Base-by-base conservation (phyloP, 2,888 invertebrate genomes). In the Dynastes grantii region DNA sequence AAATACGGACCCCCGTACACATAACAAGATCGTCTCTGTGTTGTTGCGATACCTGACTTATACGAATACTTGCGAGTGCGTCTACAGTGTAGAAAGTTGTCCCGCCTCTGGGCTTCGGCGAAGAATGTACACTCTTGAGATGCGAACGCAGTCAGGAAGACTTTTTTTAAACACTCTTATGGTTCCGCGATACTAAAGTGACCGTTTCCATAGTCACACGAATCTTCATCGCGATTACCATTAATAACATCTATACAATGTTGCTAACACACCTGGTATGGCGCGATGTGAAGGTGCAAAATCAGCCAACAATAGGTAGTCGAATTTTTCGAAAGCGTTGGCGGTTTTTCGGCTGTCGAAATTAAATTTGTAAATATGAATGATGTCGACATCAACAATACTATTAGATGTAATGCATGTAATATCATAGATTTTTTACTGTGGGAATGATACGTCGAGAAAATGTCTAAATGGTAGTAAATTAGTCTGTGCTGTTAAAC, bases 61-160 rank as follows among this genome's bases (percentile, higher is more conserved):
- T 73, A n/a, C 40, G 71, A 45, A 8, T 0, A 45, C 32, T 61
- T 29, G 63, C 29, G 27, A 27, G 40, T 29, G 73, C 63, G 63
- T 63, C 45, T 75, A 40, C 58, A 68, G 51, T 71, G 77, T 77
- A 79, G 79, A 79, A 79, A 79, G 79, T 79, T 79, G 79, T 78
- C 75, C 70, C 51, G 79, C 79, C 77, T 29, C 22, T 73, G 76
- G 79, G 73, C 55, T 51, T 77, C 64, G 61, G 45, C 45, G 40
- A 76, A 82, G 83, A 78, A 79, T 80, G 78, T 80, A 79, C 29
- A 65, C 51, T 82, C 55, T 55, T 81, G 76, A 82, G 83, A 78
- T 78, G 71, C 40, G 78, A 65, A 13, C 64, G 73, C 53, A 75
- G 61, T 75, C 61, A 45, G 73, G 73, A 75, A 75, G 73, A 49